Evolutionary conservation across 2,888 invertebrate species (phyloP), one percentile per base, ranked within the genome.

Genomic region (Lasioglossum malachurum): DNA sequence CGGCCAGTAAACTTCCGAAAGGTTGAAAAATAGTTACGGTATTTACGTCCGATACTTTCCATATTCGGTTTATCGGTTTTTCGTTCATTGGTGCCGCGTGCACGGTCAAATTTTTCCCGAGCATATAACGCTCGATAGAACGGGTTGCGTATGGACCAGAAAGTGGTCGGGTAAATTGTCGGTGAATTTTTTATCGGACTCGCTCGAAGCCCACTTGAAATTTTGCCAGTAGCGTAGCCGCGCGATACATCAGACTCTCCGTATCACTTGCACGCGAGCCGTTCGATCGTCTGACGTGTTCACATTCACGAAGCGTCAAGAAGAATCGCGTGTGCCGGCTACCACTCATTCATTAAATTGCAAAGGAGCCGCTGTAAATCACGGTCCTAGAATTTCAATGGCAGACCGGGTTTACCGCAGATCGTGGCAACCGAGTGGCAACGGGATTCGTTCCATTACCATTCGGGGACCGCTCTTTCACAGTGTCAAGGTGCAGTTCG

Each of bases 31-130:
- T 60, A 78, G 35, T 78, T 82, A 57, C 16, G 71, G 75, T 41
- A 41, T 77, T 71, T 73, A 57, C 23, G 41, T 12, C 31, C 64
- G 75, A 79, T 78, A 83, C 83, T 72, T 79, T 76, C 71, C 75
- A 73, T 73, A 75, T 57, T 72, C 80, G 69, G 38, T 80, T 64
- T 86, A 86, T 79, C 64, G 84, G 78, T 64, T 85, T 75, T 83
- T 78, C 35, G 49, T n/a, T 71, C 75, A 64, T 83, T 78, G n/a
- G 72, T 31, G 23, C 27, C 27, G 16, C 19, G 31, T 23, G 35
- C 44, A 23, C 75, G 64, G 64, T 23, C 76, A 83, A 84, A 76
- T 76, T 73, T 69, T 75, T 38, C 14, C 14, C 10, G 31, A 31
- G 73, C 53, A 49, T 41, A 41, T 57, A 57, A 19, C 78, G 75